A percentile compares a stretch with the other conserved stretches of the same genome.
Conservation (phyloP, 2,797 vertebrate genomes). For the Gila robusta region DNA sequence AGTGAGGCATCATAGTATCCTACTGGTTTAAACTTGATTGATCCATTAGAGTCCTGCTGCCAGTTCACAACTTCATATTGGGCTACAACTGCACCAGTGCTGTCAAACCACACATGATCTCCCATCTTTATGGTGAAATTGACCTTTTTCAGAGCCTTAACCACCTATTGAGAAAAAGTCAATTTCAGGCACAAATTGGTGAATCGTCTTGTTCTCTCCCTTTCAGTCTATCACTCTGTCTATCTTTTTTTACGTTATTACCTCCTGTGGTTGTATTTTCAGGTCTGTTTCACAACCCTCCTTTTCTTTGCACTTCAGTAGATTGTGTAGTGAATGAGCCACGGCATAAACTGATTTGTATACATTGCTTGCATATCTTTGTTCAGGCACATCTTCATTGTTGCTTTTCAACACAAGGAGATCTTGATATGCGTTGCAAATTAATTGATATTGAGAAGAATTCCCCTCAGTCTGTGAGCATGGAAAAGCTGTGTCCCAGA, state of each 20-base stretch:
- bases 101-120: slow-evolving; percentile 78
- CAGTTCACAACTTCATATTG: slow-evolving; percentile 80
- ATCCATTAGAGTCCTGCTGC: slow-evolving; percentile 70
- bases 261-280: slow-evolving; percentile 71
- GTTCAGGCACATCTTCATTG: slow-evolving; percentile 72
- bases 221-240: neutral
- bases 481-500: slow-evolving; percentile 72
- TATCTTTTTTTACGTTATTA: neutral
- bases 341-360: slow-evolving; percentile 79
- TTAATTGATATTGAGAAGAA: neutral
- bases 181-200: neutral
- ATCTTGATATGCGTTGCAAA: neutral
- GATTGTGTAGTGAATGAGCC: slow-evolving; percentile 73
- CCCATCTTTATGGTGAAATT: slow-evolving; percentile 74
- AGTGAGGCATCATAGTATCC: slow-evolving; percentile 77
- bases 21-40: slow-evolving; percentile 73
- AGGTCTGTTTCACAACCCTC: slow-evolving; percentile 66
- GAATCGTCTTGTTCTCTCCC: neutral
- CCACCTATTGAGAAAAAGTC: slow-evolving; percentile 62
- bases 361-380: slow-evolving; percentile 76
- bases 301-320: slow-evolving; percentile 67
- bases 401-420: neutral
- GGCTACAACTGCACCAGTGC: slow-evolving; percentile 73
- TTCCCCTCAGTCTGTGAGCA: slow-evolving; percentile 38
- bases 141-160: slow-evolving; percentile 73